Evolutionary conservation across 2,888 invertebrate species (phyloP).

Genomic region (Nephrocerus scutellatus): DNA sequence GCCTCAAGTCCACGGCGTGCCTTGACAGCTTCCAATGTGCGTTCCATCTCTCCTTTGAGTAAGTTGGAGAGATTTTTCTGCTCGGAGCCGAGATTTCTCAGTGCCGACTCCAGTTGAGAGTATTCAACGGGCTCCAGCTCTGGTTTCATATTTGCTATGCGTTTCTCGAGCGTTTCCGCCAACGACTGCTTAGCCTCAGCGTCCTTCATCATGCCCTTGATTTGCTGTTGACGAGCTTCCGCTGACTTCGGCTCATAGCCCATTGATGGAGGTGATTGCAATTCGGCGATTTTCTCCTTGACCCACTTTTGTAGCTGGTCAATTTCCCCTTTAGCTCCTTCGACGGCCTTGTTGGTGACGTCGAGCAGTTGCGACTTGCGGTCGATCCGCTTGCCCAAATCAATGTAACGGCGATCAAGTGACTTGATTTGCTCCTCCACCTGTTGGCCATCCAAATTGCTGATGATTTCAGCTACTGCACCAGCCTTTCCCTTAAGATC

Average conservation of each 20-base stretch:
- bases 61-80: constrained; percentile 67
- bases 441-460: constrained; percentile 83
- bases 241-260: constrained; percentile 72
- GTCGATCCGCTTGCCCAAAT: constrained; percentile 75
- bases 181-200: constrained; percentile 76
- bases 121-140: constrained; percentile 82
- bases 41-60: constrained; percentile 67
- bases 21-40: constrained; percentile 61
- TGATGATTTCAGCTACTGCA: constrained; percentile 70
- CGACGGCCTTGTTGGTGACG: constrained; percentile 75
- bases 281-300: constrained; percentile 61
- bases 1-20: constrained; percentile 70
- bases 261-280: constrained; percentile 60
- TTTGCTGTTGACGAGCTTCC: constrained; percentile 64
- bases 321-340: constrained; percentile 73
- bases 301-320: constrained; percentile 74
- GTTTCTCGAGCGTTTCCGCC: constrained; percentile 74
- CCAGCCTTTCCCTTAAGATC: constrained; percentile 63
- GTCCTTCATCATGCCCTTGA: constrained; percentile 72
- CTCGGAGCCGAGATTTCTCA: constrained; percentile 65
- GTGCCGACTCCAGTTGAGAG: constrained; percentile 65
- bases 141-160: constrained; percentile 73
- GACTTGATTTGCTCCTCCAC: constrained; percentile 85
- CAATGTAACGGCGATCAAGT: constrained; percentile 74
- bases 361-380: constrained; percentile 78